These are phyloP conservation scores for Mystacornis crossleyi DNA, from an alignment of 2,113 vertebrate species.

Conservation along the genomic window DNA sequence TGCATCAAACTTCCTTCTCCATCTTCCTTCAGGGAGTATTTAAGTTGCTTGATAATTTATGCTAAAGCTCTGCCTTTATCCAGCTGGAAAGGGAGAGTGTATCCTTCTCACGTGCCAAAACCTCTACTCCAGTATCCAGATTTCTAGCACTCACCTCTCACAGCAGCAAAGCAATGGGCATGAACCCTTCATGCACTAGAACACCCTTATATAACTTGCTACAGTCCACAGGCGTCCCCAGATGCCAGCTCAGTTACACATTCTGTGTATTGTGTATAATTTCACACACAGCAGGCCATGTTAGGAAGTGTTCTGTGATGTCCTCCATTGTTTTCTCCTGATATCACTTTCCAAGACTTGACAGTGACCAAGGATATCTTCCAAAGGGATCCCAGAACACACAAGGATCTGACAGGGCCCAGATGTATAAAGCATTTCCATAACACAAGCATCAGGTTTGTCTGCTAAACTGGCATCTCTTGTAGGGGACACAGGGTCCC, in stretches of 20 bases:
- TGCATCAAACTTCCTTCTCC: neutral
- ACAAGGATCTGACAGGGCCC: neutral
- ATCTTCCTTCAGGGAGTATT: neutral
- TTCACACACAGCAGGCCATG: neutral
- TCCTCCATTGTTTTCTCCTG: neutral
- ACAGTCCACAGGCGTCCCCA: neutral
- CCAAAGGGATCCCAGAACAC: neutral
- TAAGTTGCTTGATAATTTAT: neutral
- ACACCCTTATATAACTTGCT: neutral
- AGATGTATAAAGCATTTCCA: neutral
- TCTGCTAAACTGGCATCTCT: neutral
- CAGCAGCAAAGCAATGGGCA: neutral
- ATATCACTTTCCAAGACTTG: neutral
- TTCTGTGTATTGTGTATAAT: accelerated
- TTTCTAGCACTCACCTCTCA: neutral
- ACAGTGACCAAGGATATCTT: neutral
- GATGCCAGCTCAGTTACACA: neutral
- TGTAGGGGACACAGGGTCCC: neutral
- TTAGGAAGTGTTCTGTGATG: neutral
- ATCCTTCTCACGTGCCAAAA: neutral
- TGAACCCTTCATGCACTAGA: neutral
- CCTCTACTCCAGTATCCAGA: neutral
- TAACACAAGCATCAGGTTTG: neutral
- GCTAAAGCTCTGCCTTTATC: neutral
- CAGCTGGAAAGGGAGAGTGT: neutral